Evolutionary conservation across 1,140 invertebrate genomes (phyloP).

Genomic region (Habropoda laboriosa): DNA sequence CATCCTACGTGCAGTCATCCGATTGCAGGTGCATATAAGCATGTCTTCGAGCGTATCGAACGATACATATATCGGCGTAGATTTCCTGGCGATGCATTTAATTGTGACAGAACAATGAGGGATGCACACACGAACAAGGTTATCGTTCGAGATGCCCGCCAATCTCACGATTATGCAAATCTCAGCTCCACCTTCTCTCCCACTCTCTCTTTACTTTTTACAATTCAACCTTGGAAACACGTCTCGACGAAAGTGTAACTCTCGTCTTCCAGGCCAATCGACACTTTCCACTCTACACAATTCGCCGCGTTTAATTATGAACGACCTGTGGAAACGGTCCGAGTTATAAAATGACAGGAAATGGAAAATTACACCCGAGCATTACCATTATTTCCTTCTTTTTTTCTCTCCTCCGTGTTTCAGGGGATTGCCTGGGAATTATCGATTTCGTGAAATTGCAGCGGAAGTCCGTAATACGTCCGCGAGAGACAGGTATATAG

Average conservation of each 20-base stretch:
- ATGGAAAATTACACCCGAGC: neutral
- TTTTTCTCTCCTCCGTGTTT: neutral
- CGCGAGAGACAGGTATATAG: neutral
- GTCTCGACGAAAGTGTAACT: neutral
- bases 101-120: constrained; percentile 37
- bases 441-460: neutral
- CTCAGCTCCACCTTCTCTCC: too few species aligned
- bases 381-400: neutral
- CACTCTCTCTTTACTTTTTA: too few species aligned
- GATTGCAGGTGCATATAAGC: constrained; percentile 29
- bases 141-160: neutral
- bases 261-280: too few species aligned
- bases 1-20: constrained; percentile 35
- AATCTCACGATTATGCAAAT: neutral
- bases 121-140: neutral
- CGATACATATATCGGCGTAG: neutral
- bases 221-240: neutral
- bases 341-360: neutral
- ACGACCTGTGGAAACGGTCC: neutral
- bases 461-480: neutral
- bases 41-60: constrained; percentile 13
- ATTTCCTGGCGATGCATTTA: constrained; percentile 7
- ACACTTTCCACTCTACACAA: neutral
- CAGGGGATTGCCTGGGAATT: too few species aligned
- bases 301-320: neutral